Percentiles rank a stretch among this genome's conserved stretches.
These are phyloP conservation scores for Bergia sp. DNA, from an alignment of 92 coral and sea anemone species.

Conservation along the genomic window DNA sequence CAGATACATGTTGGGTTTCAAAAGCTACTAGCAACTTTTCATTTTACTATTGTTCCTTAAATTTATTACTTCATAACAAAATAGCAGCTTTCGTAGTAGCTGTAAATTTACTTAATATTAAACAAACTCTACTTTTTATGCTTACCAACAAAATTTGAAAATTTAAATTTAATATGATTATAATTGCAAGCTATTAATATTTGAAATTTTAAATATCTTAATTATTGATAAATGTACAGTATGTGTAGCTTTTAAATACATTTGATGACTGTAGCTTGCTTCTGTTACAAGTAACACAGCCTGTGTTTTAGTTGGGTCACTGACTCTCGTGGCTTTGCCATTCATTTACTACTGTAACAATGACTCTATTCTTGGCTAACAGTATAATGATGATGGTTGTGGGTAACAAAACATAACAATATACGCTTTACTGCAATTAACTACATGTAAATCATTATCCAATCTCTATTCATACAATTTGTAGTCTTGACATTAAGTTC, in stretches of 20 bases:
- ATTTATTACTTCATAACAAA: neutral
- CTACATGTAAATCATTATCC: neutral
- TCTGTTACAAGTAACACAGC: neutral
- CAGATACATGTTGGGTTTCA: too few relatives aligned
- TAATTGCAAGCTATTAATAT: neutral
- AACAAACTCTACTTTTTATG: conserved; percentile 10
- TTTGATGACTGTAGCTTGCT: neutral
- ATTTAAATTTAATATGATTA: neutral
- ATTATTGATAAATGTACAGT: too few relatives aligned
- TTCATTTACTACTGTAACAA: neutral
- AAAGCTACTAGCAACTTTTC: neutral
- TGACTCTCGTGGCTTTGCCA: neutral
- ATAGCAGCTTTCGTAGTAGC: neutral
- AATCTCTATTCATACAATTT: too few relatives aligned
- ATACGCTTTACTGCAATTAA: neutral
- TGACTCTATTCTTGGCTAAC: neutral
- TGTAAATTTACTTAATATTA: neutral
- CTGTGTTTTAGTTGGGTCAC: neutral
- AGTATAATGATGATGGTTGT: neutral
- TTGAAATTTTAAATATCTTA: too few relatives aligned
- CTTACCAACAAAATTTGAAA: conserved; percentile 5
- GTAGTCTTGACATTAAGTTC: neutral
- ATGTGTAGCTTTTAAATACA: neutral
- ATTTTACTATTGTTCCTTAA: neutral
- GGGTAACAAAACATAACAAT: neutral